These are phyloP conservation scores for Iphiclides podalirius DNA, from an alignment of 2,888 invertebrate genomes.

Conservation along the genomic window DNA sequence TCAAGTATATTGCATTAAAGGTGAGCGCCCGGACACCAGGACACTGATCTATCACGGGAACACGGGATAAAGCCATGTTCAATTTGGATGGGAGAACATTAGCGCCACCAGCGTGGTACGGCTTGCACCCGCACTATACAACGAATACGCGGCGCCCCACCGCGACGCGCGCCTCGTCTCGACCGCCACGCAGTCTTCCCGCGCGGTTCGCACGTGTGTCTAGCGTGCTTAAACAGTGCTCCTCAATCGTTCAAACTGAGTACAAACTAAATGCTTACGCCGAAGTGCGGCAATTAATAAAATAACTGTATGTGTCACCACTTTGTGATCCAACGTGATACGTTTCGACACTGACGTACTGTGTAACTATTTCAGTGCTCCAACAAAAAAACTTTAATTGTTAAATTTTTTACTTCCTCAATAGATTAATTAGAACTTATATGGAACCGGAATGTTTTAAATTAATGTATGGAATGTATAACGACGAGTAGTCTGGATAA, in stretches of 20 bases:
- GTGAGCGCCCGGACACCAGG: too few relatives aligned
- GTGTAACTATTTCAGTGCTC: constrained; percentile 59
- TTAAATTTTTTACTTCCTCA: constrained; percentile 67
- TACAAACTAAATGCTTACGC: constrained; percentile 48
- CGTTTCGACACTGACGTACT: constrained; percentile 36
- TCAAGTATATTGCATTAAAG: too few relatives aligned
- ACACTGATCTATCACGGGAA: not conserved
- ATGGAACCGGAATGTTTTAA: constrained; percentile 65
- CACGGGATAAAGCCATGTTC: constrained; percentile 13
- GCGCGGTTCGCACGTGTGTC: constrained; percentile 76
- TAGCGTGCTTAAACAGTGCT: constrained; percentile 51
- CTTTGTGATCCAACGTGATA: constrained; percentile 43
- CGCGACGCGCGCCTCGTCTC: constrained; percentile 54
- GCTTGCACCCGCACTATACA: constrained; percentile 37
- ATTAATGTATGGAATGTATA: constrained; percentile 64
- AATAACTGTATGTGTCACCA: constrained; percentile 40
- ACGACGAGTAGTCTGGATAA: constrained; percentile 49
- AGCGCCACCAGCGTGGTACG: constrained; percentile 55
- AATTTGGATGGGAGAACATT: constrained; percentile 32
- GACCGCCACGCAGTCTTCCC: constrained; percentile 79
- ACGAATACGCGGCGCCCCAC: constrained; percentile 47
- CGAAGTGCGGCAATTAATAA: constrained; percentile 36
- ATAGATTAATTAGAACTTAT: constrained; percentile 69
- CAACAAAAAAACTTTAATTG: constrained; percentile 65
- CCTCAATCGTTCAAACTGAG: constrained; percentile 33